These are phyloP conservation scores for Tenebrio molitor DNA, from an alignment of 1,140 invertebrate genomes.

Conservation along the genomic window DNA sequence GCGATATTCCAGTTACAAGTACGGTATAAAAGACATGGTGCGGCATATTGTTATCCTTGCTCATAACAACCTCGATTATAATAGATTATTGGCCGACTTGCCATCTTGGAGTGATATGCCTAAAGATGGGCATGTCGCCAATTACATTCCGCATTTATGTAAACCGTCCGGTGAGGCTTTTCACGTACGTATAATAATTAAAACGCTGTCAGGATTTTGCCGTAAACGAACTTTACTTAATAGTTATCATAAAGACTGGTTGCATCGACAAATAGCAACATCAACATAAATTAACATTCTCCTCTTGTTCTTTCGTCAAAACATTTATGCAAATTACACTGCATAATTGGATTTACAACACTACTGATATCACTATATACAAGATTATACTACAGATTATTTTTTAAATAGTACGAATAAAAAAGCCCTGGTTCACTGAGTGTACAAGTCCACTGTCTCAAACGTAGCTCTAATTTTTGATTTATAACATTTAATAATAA, in stretches of 20 bases:
- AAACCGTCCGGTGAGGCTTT: slow-evolving; percentile 42
- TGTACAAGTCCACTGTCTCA: no score
- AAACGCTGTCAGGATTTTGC: slow-evolving; percentile 45
- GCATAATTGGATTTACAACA: background rate
- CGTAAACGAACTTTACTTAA: slow-evolving; percentile 45
- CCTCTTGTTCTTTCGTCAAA: slow-evolving; percentile 12
- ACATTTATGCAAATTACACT: slow-evolving; percentile 6
- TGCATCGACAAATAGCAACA: slow-evolving; percentile 10
- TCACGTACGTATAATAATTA: slow-evolving; percentile 48
- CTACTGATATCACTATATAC: background rate
- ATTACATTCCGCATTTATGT: slow-evolving; percentile 49
- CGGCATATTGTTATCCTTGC: slow-evolving; percentile 50
- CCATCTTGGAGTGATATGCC: slow-evolving; percentile 38
- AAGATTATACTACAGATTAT: no score
- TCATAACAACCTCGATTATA: slow-evolving; percentile 47
- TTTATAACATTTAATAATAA: no score
- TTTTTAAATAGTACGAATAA: no score
- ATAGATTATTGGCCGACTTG: slow-evolving; percentile 43
- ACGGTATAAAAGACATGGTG: slow-evolving; percentile 50
- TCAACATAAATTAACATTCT: slow-evolving; percentile 27
- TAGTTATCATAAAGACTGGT: slow-evolving; percentile 6
- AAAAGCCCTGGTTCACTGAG: no score
- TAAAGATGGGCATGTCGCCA: slow-evolving; percentile 44
- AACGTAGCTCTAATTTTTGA: no score
- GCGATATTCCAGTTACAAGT: slow-evolving; percentile 49